These are phyloP conservation scores for Buphagus erythrorhynchus DNA, from an alignment of 2,797 vertebrate species.

Conservation along the genomic window DNA sequence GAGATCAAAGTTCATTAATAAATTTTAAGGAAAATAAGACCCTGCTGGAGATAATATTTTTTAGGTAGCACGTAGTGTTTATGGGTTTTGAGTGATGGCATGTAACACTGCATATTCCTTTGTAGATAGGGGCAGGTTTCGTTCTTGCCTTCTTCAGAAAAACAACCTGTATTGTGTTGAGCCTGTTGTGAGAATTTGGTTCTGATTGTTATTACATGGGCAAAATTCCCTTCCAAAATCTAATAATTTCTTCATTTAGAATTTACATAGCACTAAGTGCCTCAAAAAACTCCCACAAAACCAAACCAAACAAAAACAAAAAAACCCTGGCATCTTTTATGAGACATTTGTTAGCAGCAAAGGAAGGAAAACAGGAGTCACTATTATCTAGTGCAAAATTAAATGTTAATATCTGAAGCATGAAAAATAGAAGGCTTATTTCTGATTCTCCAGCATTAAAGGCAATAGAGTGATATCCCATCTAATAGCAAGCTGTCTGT, in stretches of 20 bases:
- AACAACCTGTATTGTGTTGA: background rate
- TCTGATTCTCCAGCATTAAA: background rate
- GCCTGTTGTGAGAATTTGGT: background rate
- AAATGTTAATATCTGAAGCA: background rate
- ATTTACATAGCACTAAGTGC: background rate
- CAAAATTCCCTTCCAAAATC: background rate
- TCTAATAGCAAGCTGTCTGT: background rate
- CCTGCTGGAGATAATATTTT: background rate
- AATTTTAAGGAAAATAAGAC: background rate
- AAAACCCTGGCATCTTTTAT: background rate
- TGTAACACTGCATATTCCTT: background rate
- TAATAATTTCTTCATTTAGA: background rate
- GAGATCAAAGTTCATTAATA: background rate
- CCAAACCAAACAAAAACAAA: background rate
- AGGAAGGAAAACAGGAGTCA: background rate
- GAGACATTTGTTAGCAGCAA: background rate
- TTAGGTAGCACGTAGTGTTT: background rate
- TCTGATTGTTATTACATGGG: background rate
- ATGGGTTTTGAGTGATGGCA: background rate
- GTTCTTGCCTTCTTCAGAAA: background rate
- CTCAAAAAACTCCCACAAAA: background rate
- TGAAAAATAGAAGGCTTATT: background rate
- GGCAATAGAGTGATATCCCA: background rate
- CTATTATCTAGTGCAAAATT: background rate
- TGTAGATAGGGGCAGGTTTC: background rate